A percentile compares a stretch with the other conserved stretches of the same genome.
These are phyloP conservation scores for Stichopus horrens DNA, from an alignment of 53 echinoderm and acorn worm genomes.

Conservation along the genomic window DNA sequence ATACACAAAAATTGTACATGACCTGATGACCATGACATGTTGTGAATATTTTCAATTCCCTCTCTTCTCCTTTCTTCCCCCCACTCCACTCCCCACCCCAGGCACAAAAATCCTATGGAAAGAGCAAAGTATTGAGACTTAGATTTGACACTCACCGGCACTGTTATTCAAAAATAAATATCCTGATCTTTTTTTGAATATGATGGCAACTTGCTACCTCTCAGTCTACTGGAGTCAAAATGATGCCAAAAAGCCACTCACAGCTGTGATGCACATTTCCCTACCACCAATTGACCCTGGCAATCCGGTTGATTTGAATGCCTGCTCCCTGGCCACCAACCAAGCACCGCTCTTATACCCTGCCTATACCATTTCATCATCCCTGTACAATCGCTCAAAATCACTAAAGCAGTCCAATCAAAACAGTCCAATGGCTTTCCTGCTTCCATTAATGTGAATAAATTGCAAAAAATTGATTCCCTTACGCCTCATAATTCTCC, in stretches of 20 bases:
- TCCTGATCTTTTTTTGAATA: not conserved
- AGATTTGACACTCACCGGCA: not conserved
- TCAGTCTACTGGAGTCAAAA: not conserved
- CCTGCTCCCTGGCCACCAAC: not conserved
- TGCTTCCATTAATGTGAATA: slow-evolving; percentile 44
- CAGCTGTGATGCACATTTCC: not conserved
- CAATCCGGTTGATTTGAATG: slow-evolving; percentile 20
- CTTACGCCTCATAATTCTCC: slow-evolving; percentile 18
- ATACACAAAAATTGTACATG: not conserved
- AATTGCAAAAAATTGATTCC: slow-evolving; percentile 16
- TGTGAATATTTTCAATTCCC: not conserved
- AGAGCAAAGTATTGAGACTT: not conserved
- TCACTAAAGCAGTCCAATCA: slow-evolving; percentile 25
- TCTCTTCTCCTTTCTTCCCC: not conserved
- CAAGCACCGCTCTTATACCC: slow-evolving; percentile 5
- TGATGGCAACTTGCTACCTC: not conserved
- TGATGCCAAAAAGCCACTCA: not conserved
- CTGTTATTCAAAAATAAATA: not conserved
- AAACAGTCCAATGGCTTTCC: not conserved
- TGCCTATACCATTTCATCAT: not conserved
- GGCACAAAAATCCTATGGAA: not conserved
- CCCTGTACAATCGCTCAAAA: not conserved
- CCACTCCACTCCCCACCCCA: not conserved
- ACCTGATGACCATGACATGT: too few species aligned
- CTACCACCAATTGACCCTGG: slow-evolving; percentile 21